These are phyloP conservation scores for Glaucidium brasilianum DNA, from an alignment of 2,113 vertebrate genomes.

Conservation along the genomic window DNA sequence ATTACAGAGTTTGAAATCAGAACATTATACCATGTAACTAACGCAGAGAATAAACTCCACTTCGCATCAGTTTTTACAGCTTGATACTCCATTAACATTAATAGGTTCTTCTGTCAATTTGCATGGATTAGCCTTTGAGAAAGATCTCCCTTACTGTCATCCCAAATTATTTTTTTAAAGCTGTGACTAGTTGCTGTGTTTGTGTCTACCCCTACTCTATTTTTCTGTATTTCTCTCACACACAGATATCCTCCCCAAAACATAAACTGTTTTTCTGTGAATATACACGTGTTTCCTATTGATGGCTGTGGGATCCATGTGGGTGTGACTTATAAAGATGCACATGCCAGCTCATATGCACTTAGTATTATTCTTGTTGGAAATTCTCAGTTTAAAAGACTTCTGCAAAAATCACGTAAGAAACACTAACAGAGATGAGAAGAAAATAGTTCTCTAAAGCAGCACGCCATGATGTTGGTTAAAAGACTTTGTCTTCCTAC, in stretches of 20 bases:
- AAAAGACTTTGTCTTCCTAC: background rate
- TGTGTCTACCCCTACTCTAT: background rate
- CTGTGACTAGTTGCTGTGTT: background rate
- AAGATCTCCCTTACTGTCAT: background rate
- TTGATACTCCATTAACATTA: background rate
- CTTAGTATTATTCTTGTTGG: background rate
- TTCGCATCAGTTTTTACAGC: background rate
- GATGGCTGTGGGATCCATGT: background rate
- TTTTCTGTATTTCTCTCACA: background rate
- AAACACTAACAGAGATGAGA: accelerated
- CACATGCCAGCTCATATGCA: background rate
- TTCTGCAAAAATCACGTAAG: background rate
- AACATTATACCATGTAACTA: background rate
- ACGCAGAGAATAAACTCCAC: background rate
- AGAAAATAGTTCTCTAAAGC: background rate
- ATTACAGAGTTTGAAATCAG: background rate
- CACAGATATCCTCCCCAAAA: background rate
- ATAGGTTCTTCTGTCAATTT: background rate
- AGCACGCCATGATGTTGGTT: background rate
- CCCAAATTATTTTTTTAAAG: background rate
- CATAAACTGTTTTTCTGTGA: background rate
- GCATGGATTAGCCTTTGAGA: background rate
- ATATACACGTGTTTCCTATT: conserved; percentile 6
- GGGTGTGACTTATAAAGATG: background rate
- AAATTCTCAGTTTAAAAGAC: background rate